Percentiles rank a stretch among this genome's conserved stretches.
Conservation (phyloP, 2,113 vertebrate genomes). For the Pionites leucogaster region DNA sequence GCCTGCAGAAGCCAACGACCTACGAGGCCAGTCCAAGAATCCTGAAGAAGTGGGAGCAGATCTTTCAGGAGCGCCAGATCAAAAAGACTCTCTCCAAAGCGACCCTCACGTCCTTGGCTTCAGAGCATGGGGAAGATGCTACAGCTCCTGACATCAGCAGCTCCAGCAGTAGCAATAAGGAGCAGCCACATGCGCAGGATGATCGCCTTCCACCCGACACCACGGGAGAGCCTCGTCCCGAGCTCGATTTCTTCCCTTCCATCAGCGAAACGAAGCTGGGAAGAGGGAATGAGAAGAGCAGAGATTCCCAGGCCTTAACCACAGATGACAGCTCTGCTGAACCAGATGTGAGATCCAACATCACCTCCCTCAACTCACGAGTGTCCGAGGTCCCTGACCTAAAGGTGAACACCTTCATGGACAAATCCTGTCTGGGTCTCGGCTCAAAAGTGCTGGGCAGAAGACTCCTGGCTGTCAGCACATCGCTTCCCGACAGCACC, state of each 20-base stretch:
- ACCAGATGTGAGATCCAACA: background rate
- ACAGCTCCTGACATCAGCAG: background rate
- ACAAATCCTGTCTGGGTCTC: conserved; percentile 47
- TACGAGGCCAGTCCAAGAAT: conserved; percentile 91
- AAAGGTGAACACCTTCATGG: background rate
- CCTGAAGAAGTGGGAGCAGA: conserved; percentile 93
- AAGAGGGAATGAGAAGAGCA: background rate
- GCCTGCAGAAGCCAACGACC: conserved; percentile 87
- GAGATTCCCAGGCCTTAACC: background rate
- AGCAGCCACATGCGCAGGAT: conserved; percentile 12
- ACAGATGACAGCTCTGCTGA: background rate
- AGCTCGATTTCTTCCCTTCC: conserved; percentile 61
- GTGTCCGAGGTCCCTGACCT: background rate
- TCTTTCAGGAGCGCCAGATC: conserved; percentile 89
- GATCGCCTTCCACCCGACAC: background rate
- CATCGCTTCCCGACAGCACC: conserved; percentile 6
- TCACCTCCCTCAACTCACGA: background rate
- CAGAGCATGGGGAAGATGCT: conserved; percentile 57
- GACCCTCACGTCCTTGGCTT: conserved; percentile 80
- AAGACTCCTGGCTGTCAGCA: background rate
- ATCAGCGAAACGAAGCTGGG: conserved; percentile 38
- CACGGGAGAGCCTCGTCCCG: background rate
- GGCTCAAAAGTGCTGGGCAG: conserved; percentile 25
- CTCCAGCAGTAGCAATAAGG: conserved; percentile 2
- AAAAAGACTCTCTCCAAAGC: conserved; percentile 87